Conservation (phyloP, 2,888 invertebrate genomes). For the Nymphalis c-album region DNA sequence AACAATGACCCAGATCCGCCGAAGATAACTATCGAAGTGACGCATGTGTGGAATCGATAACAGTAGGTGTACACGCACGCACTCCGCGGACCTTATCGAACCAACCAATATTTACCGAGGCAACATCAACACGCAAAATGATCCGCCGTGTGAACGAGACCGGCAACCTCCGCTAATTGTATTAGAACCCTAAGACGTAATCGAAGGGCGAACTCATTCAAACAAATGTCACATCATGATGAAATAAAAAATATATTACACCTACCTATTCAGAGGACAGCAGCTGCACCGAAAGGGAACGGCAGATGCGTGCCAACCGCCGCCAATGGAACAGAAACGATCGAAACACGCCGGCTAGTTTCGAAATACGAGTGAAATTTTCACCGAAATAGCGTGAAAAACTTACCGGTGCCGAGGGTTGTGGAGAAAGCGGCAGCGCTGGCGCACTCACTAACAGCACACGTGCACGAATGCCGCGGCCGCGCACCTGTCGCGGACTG, state of each 20-base stretch:
- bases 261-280: constrained; percentile 67
- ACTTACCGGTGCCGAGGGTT: constrained; percentile 62
- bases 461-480: constrained; percentile 77
- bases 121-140: constrained; percentile 69
- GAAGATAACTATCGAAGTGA: constrained; percentile 78
- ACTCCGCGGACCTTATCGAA: constrained; percentile 69
- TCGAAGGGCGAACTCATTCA: constrained; percentile 59
- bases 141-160: constrained; percentile 63
- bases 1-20: constrained; percentile 80
- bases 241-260: constrained; percentile 62
- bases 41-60: constrained; percentile 80
- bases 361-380: constrained; percentile 49
- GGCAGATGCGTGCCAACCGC: constrained; percentile 74
- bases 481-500: constrained; percentile 80
- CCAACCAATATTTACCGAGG: constrained; percentile 71
- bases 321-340: constrained; percentile 62
- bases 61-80: constrained; percentile 71
- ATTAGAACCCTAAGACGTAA: constrained; percentile 57
- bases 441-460: constrained; percentile 79
- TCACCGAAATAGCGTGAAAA: constrained; percentile 47
- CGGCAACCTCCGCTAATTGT: constrained; percentile 54
- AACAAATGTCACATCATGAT: constrained; percentile 52
- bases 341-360: constrained; percentile 56
- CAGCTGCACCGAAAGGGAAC: constrained; percentile 73
- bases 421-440: constrained; percentile 58